phyloP scores from a whole-genome alignment of 2,888 invertebrate genomes.

The Cylloceria caligata region DNA sequence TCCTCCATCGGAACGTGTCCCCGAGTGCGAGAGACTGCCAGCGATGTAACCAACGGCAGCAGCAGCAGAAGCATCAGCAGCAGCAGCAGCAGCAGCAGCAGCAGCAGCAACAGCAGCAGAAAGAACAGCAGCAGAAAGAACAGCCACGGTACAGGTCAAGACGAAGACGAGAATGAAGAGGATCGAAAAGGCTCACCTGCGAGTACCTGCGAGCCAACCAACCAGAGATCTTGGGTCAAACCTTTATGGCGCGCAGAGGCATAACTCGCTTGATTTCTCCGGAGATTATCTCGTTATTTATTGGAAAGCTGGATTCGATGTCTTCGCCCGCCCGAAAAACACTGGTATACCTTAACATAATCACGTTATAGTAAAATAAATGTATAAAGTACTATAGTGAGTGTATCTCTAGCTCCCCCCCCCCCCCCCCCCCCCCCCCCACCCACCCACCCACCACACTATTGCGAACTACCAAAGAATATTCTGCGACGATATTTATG shows the following conservation, averaged over 20 bases:
- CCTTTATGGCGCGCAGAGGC: slow-evolving; percentile 80
- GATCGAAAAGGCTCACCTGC: slow-evolving; percentile 66
- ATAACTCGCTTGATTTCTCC: slow-evolving; percentile 83
- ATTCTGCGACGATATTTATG: slow-evolving; percentile 54
- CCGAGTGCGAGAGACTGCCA: slow-evolving; percentile 47
- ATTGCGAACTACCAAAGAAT: slow-evolving; percentile 10
- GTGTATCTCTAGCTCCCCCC: background rate
- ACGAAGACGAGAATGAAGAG: slow-evolving; percentile 59
- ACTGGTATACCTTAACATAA: slow-evolving; percentile 5
- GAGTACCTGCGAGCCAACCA: slow-evolving; percentile 69
- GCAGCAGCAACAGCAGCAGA: slow-evolving; percentile 26
- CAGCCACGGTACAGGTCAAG: background rate
- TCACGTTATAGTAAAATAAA: slow-evolving; percentile 24
- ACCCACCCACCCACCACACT: too few relatives aligned
- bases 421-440: background rate
- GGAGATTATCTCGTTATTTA: slow-evolving; percentile 84
- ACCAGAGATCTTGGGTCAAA: slow-evolving; percentile 75
- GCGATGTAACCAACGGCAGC: slow-evolving; percentile 58
- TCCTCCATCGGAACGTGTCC: slow-evolving; percentile 65
- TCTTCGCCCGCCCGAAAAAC: slow-evolving; percentile 75
- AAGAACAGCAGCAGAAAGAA: slow-evolving; percentile 28
- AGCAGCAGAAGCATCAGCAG: slow-evolving; percentile 16
- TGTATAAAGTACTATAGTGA: slow-evolving; percentile 1
- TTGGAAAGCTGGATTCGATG: slow-evolving; percentile 79
- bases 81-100: slow-evolving; percentile 28